Conservation (phyloP, 1,140 invertebrate genomes). For the Drosophila kepulauana region DNA sequence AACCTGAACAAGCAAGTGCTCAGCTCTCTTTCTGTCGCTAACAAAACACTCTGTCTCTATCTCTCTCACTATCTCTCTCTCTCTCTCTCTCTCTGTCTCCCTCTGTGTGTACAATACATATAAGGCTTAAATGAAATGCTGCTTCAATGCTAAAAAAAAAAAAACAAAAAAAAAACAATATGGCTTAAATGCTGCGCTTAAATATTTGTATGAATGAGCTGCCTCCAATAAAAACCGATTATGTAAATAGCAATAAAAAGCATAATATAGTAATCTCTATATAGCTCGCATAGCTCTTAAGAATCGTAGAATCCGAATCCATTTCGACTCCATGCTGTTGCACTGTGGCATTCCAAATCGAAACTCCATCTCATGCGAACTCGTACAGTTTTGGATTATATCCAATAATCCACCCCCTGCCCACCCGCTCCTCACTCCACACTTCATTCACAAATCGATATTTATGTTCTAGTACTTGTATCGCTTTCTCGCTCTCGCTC, state of each 20-base stretch:
- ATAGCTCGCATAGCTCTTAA: conserved; percentile 12
- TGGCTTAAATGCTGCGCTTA: conserved; percentile 4
- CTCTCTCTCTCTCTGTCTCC: conserved; percentile 1
- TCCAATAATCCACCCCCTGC: conserved; percentile 3
- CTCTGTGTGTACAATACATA: neutral
- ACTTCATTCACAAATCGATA: conserved; percentile 35
- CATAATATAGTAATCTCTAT: conserved; percentile 10
- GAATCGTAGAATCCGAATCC: neutral
- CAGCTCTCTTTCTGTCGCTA: neutral
- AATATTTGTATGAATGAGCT: conserved; percentile 1
- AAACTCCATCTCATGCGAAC: neutral
- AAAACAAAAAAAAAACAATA: neutral
- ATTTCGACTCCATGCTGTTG: neutral
- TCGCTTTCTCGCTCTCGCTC: neutral
- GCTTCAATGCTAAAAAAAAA: conserved; percentile 6
- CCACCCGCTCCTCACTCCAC: no score
- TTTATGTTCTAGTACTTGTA: neutral
- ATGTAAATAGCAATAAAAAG: conserved; percentile 10
- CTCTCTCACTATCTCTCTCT: neutral
- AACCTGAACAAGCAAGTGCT: neutral
- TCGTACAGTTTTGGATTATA: conserved; percentile 10
- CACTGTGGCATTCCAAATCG: neutral
- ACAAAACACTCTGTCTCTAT: conserved; percentile 3
- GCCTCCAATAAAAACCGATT: neutral
- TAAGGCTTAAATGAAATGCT: conserved; percentile 17